phyloP scores from a whole-genome alignment of 2,888 invertebrate genomes.

The Halocaridina rubra region DNA sequence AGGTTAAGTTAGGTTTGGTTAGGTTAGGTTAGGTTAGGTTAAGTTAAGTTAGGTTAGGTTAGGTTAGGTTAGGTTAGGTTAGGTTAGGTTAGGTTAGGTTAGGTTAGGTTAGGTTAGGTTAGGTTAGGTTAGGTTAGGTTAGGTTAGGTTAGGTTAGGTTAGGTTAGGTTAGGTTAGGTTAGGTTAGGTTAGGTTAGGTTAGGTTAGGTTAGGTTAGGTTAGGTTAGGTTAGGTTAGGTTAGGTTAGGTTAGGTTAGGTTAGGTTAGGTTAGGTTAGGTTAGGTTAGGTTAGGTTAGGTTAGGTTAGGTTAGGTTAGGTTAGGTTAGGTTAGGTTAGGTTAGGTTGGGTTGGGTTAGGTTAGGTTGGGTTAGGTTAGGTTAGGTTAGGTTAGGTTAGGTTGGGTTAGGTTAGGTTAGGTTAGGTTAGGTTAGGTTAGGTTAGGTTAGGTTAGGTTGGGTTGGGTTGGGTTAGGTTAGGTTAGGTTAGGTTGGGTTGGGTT shows the following conservation, averaged over 20 bases:
- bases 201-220: slow-evolving; percentile 5
- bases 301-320: slow-evolving; percentile 19
- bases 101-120: slow-evolving; percentile 21
- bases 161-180: slow-evolving; percentile 8
- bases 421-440: neutral
- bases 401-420: slow-evolving; percentile 19
- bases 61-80: too few relatives aligned
- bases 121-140: slow-evolving; percentile 13
- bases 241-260: slow-evolving; percentile 15
- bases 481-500: too few relatives aligned
- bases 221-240: slow-evolving; percentile 12
- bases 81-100: neutral
- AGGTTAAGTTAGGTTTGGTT: too few relatives aligned
- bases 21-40: neutral
- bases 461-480: too few relatives aligned
- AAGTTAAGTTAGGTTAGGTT: neutral
- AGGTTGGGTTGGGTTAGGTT: slow-evolving; percentile 16
- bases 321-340: slow-evolving; percentile 25
- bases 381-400: too few relatives aligned
- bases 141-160: slow-evolving; percentile 12
- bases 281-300: slow-evolving; percentile 18
- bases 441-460: neutral
- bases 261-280: slow-evolving; percentile 15
- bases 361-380: too few relatives aligned
- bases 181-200: slow-evolving; percentile 5